These are phyloP conservation scores for Eulithis testata DNA, from an alignment of 2,888 invertebrate genomes.

Conservation along the genomic window DNA sequence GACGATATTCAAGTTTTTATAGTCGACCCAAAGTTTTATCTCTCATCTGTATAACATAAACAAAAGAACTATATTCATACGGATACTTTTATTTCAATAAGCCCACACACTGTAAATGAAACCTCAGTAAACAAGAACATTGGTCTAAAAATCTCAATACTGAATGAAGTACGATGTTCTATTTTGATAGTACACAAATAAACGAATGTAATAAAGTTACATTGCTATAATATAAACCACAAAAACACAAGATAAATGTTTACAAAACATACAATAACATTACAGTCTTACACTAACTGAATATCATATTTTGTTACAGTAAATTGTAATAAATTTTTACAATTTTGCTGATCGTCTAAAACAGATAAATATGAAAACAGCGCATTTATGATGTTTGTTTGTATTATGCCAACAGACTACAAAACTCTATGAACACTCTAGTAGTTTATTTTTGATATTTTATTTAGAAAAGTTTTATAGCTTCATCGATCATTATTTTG, in stretches of 20 bases:
- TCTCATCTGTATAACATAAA: too few species aligned
- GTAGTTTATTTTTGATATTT: too few species aligned
- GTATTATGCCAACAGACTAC: not conserved
- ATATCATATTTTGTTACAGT: slow-evolving; percentile 26
- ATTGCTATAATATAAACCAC: not conserved
- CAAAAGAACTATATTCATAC: too few species aligned
- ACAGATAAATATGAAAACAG: slow-evolving; percentile 11
- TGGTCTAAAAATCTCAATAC: not conserved
- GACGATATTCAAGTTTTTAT: too few species aligned
- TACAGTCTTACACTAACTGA: slow-evolving; percentile 3
- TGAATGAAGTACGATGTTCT: not conserved
- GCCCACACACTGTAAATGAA: too few species aligned
- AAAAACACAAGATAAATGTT: slow-evolving; percentile 11
- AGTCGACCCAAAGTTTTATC: too few species aligned
- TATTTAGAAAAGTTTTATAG: too few species aligned
- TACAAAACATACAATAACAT: slow-evolving; percentile 4
- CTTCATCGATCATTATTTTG: too few species aligned
- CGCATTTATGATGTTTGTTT: not conserved
- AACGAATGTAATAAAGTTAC: not conserved
- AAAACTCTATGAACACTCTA: too few species aligned
- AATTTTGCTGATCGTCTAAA: slow-evolving; percentile 32
- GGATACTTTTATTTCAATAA: too few species aligned
- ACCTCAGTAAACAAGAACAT: too few species aligned
- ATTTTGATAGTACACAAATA: not conserved
- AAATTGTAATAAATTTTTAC: slow-evolving; percentile 32